phyloP scores from a whole-genome alignment of 2,888 invertebrate species.

The Acholoe squamosa region DNA sequence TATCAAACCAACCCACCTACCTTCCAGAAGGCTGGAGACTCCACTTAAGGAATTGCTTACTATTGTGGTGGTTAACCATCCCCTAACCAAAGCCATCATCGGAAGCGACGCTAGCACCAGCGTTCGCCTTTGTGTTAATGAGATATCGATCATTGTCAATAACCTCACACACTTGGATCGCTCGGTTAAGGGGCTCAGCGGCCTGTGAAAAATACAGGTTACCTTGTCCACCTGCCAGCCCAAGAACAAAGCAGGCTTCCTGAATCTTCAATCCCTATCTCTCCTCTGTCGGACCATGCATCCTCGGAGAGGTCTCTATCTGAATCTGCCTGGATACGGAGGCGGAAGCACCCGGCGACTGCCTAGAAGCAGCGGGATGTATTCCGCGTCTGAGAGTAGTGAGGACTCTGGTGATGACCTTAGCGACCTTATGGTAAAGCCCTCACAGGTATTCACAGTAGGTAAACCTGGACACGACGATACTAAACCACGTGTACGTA shows the following conservation, averaged over 20 bases:
- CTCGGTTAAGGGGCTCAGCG: neutral
- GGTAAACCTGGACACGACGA: neutral
- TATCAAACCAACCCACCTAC: neutral
- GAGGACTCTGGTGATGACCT: conserved; percentile 39
- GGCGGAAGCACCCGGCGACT: neutral
- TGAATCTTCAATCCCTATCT: neutral
- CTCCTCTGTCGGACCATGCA: neutral
- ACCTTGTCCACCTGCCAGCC: neutral
- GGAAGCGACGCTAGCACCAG: neutral
- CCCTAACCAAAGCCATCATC: neutral
- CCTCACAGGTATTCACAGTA: neutral
- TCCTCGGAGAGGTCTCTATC: neutral
- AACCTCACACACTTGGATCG: neutral
- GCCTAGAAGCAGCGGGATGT: neutral
- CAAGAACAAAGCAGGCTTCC: neutral
- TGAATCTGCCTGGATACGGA: neutral
- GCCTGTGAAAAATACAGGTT: conserved; percentile 16
- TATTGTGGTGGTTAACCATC: neutral
- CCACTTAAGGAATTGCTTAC: neutral
- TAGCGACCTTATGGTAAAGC: conserved; percentile 27
- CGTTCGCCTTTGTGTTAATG: neutral
- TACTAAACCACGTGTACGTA: neutral
- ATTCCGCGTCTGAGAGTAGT: conserved; percentile 10
- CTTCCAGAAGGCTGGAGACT: neutral
- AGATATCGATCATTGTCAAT: neutral